Conservation (phyloP, 2,797 vertebrate species). For the Ambastaia sidthimunki region DNA sequence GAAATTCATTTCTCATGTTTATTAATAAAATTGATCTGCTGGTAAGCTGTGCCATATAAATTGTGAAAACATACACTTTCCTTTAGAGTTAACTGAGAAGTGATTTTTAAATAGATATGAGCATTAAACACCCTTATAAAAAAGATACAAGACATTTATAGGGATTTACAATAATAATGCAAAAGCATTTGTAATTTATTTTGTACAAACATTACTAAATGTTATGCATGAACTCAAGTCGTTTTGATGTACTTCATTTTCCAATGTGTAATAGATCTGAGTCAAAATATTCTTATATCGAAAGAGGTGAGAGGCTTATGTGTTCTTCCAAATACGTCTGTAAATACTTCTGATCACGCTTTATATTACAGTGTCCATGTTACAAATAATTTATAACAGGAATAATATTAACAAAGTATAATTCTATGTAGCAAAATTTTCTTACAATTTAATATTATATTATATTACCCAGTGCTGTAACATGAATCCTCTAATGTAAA, state of each 20-base stretch:
- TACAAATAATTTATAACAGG: not conserved
- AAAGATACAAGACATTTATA: slow-evolving; percentile 16
- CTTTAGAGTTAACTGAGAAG: slow-evolving; percentile 35
- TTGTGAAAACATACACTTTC: slow-evolving; percentile 48
- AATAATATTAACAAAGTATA: not conserved
- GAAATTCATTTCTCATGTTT: not conserved
- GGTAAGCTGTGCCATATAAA: slow-evolving; percentile 42
- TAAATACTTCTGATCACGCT: slow-evolving; percentile 51
- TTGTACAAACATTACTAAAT: slow-evolving; percentile 59
- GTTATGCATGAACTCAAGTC: slow-evolving; percentile 61
- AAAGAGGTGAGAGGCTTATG: slow-evolving; percentile 11
- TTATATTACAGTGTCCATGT: slow-evolving; percentile 17
- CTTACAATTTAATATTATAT: not conserved
- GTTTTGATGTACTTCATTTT: slow-evolving; percentile 59
- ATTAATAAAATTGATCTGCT: slow-evolving; percentile 12
- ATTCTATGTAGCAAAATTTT: not conserved
- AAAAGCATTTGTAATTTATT: slow-evolving; percentile 55
- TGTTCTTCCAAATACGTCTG: slow-evolving; percentile 52
- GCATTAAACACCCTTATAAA: slow-evolving; percentile 43
- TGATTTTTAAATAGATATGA: slow-evolving; percentile 46
- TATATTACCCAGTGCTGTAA: not conserved
- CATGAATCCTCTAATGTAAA: slow-evolving; percentile 24
- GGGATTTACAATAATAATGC: slow-evolving; percentile 52
- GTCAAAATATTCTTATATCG: slow-evolving; percentile 43
- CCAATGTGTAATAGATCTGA: slow-evolving; percentile 32